Conservation (phyloP, 2,113 vertebrate genomes). For the Isurus oxyrinchus region DNA sequence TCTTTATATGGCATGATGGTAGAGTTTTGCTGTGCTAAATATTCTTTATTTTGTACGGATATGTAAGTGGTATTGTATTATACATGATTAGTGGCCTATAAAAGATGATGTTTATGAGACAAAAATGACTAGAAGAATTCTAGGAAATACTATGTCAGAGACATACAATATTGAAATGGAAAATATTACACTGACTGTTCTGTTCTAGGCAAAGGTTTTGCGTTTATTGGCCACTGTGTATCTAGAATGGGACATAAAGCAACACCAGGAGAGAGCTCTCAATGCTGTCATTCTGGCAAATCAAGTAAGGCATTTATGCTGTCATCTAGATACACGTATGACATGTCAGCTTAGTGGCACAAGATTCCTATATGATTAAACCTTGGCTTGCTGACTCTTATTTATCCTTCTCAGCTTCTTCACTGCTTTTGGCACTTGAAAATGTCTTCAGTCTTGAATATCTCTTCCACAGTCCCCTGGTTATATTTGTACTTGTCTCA, state of each 20-base stretch:
- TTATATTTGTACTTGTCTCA: not conserved
- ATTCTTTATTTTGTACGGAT: not conserved
- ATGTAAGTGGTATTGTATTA: not conserved
- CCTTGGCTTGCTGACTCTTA: not conserved
- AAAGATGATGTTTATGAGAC: not conserved
- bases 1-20: not conserved
- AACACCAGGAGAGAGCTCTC: slow-evolving; percentile 70
- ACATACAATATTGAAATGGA: not conserved
- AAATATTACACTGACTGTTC: slow-evolving; percentile 10
- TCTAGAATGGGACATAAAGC: slow-evolving; percentile 68
- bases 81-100: not conserved
- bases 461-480: not conserved
- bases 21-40: not conserved
- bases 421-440: not conserved
- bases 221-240: slow-evolving; percentile 76
- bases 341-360: not conserved
- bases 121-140: not conserved
- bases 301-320: slow-evolving; percentile 57
- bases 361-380: not conserved
- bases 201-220: slow-evolving; percentile 72
- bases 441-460: not conserved
- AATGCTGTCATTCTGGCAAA: slow-evolving; percentile 71
- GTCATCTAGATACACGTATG: not conserved
- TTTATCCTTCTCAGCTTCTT: not conserved
- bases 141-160: not conserved